Percentiles rank a stretch among this genome's conserved stretches.
Conservation (phyloP, 2,888 invertebrate genomes). For the Pocota personata region DNA sequence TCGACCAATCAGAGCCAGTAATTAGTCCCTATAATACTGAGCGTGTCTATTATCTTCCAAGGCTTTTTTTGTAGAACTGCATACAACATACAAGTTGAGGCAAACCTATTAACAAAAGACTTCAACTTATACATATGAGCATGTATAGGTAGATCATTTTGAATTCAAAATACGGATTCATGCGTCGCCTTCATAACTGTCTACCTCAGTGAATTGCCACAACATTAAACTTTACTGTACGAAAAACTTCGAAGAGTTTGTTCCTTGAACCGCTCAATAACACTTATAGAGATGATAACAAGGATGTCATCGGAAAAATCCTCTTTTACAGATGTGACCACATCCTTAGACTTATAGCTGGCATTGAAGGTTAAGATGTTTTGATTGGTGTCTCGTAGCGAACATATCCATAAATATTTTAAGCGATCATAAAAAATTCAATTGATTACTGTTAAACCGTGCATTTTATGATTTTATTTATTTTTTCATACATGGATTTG, state of each 20-base stretch:
- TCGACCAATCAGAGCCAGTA: no score
- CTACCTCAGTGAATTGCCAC: background rate
- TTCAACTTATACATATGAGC: no score
- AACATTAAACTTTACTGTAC: background rate
- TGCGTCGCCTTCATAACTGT: background rate
- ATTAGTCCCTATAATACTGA: no score
- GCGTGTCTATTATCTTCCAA: no score
- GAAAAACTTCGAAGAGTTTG: background rate
- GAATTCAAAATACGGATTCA: background rate
- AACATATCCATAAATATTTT: conserved; percentile 35
- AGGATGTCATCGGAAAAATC: background rate
- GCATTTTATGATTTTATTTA: conserved; percentile 19
- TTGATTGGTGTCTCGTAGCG: conserved; percentile 8
- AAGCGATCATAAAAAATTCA: conserved; percentile 35
- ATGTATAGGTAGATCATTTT: no score
- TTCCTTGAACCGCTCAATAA: conserved; percentile 3
- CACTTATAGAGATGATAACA: conserved; percentile 8
- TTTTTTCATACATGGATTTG: background rate
- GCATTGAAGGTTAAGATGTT: background rate
- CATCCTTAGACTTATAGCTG: background rate
- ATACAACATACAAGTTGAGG: no score
- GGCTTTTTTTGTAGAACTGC: no score
- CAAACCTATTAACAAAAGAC: no score
- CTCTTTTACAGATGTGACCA: conserved; percentile 4
- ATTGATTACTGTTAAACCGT: conserved; percentile 26